Evolutionary conservation across 2,113 vertebrate genomes (phyloP).

Genomic region (Pomatorhinus ruficollis): DNA sequence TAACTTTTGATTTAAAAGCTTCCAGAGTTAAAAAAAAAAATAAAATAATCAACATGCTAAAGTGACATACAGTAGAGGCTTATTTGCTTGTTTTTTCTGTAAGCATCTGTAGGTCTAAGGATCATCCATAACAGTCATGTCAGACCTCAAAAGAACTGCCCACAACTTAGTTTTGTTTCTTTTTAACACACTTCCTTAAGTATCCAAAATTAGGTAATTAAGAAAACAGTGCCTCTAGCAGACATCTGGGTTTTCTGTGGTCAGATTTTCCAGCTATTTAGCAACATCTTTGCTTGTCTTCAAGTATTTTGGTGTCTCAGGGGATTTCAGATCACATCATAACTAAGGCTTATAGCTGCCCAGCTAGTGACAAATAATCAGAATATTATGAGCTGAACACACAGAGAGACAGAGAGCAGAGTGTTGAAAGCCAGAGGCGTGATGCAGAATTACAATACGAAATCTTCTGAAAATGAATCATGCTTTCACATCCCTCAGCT

Average conservation of each 20-base stretch:
- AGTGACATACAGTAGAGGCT: background rate
- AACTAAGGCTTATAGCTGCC: background rate
- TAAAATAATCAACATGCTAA: background rate
- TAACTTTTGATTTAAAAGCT: background rate
- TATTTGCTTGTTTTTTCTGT: background rate
- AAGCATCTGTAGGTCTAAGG: background rate
- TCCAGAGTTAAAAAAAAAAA: background rate
- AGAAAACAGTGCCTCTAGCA: background rate
- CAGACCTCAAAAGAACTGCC: background rate
- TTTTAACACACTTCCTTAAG: background rate
- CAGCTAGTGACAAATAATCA: background rate
- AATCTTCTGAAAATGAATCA: background rate
- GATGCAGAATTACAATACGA: background rate
- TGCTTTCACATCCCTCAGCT: background rate
- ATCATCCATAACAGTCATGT: background rate
- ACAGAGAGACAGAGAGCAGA: background rate
- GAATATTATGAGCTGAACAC: background rate
- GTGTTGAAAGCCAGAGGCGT: background rate
- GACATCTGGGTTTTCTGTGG: background rate
- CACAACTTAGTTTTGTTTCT: background rate
- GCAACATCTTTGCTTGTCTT: background rate
- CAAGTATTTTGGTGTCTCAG: background rate
- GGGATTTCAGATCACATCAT: background rate
- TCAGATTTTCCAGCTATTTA: slow-evolving; percentile 18
- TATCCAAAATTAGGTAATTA: background rate